Conservation (phyloP, 2,113 vertebrate genomes). For the Taxidea taxus region DNA sequence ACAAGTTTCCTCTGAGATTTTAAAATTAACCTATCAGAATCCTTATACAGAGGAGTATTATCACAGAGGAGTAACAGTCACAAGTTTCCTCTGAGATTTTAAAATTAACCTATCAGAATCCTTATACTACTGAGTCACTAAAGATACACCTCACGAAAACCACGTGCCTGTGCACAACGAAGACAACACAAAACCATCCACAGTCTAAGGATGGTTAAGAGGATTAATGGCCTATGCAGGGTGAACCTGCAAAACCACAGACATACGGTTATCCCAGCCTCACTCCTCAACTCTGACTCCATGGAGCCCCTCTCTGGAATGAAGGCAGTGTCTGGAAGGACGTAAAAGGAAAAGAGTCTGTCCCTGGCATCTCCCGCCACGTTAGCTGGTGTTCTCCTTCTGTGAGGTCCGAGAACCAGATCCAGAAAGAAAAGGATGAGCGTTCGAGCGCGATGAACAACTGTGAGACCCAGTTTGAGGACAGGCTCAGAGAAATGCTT, state of each 20-base stretch:
- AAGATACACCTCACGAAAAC: neutral
- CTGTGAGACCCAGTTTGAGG: neutral
- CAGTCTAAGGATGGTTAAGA: neutral
- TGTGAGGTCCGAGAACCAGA: neutral
- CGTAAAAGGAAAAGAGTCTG: neutral
- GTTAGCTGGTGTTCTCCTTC: neutral
- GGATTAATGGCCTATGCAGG: neutral
- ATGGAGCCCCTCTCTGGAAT: neutral
- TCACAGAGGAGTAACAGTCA: neutral
- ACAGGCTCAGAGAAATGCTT: neutral
- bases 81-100: neutral
- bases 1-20: neutral
- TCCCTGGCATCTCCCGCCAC: neutral
- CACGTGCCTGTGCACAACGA: fast-evolving
- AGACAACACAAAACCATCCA: neutral
- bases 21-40: neutral
- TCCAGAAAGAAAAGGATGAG: neutral
- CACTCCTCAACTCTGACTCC: fast-evolving
- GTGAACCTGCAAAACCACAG: neutral
- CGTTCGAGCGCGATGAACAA: too few relatives aligned
- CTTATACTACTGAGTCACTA: neutral
- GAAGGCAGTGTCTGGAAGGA: neutral
- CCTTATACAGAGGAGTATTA: neutral
- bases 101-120: neutral
- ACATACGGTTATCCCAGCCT: neutral